These are phyloP conservation scores for Cantharis lateralis DNA, from an alignment of 2,888 invertebrate genomes.

Conservation along the genomic window DNA sequence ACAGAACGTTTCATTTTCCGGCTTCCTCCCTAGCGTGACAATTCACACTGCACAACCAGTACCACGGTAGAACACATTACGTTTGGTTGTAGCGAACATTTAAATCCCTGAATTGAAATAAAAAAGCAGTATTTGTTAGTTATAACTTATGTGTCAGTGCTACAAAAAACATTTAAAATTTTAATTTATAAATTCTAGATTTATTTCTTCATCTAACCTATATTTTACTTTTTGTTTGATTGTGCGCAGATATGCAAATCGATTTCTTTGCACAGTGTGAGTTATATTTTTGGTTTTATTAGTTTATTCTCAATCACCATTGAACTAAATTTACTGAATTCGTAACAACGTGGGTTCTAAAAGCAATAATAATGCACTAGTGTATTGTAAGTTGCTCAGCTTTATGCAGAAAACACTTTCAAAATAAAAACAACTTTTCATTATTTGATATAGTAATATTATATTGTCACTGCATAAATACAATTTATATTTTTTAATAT, in stretches of 20 bases:
- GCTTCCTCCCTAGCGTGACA: background rate
- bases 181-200: background rate
- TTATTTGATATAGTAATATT: background rate
- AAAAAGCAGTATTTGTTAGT: background rate
- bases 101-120: background rate
- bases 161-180: background rate
- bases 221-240: background rate
- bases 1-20: background rate
- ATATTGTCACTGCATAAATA: too few species aligned
- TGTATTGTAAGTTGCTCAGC: background rate
- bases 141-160: background rate
- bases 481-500: too few species aligned
- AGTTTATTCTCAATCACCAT: background rate
- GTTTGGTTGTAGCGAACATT: background rate
- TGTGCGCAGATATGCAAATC: constrained; percentile 20
- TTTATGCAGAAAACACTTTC: background rate
- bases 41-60: background rate
- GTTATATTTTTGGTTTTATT: constrained; percentile 9
- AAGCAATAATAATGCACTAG: background rate
- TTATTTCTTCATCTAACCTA: background rate
- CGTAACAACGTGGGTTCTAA: background rate
- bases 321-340: background rate
- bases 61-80: background rate
- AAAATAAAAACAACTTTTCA: too few species aligned
- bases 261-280: constrained; percentile 15